A percentile compares a stretch with the other conserved stretches of the same genome.
Evolutionary conservation across 2,113 vertebrate species (phyloP).

Genomic region (Nycticryphes semicollaris): DNA sequence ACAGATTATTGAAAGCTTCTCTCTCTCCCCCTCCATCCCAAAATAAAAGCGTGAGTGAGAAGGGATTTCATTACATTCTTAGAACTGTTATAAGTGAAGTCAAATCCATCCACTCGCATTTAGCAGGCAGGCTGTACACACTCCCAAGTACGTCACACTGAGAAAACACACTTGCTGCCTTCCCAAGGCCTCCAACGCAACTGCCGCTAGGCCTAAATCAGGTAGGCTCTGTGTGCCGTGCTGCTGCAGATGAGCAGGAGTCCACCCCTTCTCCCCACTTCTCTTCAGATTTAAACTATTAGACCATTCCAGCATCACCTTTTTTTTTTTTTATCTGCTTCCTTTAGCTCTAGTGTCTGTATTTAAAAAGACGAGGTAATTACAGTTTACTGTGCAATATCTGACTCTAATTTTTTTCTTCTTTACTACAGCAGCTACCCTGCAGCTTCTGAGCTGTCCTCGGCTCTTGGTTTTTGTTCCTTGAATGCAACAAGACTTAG

Average conservation of each 20-base stretch:
- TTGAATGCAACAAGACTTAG: slow-evolving; percentile 9
- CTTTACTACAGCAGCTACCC: background rate
- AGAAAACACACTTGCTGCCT: slow-evolving; percentile 62
- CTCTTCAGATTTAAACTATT: slow-evolving; percentile 17
- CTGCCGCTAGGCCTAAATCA: slow-evolving; percentile 39
- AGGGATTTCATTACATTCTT: slow-evolving; percentile 55
- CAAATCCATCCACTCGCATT: slow-evolving; percentile 45
- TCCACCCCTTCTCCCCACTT: background rate
- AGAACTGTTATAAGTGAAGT: slow-evolving; percentile 47
- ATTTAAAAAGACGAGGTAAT: background rate
- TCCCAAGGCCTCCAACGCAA: slow-evolving; percentile 65
- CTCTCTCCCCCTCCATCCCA: slow-evolving; percentile 20
- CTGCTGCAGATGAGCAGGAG: slow-evolving; percentile 31
- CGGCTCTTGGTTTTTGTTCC: background rate
- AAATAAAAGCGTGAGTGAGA: slow-evolving; percentile 42
- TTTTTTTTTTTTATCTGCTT: background rate
- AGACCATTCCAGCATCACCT: slow-evolving; percentile 1
- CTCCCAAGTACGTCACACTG: slow-evolving; percentile 59
- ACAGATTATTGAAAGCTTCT: background rate
- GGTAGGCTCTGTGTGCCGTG: slow-evolving; percentile 11
- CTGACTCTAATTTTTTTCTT: background rate
- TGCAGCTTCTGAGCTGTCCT: background rate
- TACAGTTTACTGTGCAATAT: background rate
- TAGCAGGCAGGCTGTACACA: slow-evolving; percentile 64
- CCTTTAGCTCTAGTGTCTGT: background rate